Evolutionary conservation across 2,888 invertebrate genomes (phyloP).

Genomic region (Stictocephala bisonia): DNA sequence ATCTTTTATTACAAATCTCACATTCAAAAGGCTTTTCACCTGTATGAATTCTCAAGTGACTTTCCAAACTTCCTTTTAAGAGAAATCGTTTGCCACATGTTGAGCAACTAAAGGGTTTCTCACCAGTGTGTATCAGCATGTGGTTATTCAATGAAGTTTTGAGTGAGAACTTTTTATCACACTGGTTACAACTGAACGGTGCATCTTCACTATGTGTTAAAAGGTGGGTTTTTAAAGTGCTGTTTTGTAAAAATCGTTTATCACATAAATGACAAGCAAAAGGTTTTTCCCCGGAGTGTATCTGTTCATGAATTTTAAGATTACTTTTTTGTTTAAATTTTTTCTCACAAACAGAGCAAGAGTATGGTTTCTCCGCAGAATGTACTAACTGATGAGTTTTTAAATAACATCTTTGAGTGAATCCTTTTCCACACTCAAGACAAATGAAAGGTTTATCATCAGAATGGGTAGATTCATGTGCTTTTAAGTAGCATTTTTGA

Average conservation of each 20-base stretch:
- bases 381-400: slow-evolving; percentile 36
- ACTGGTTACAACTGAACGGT: slow-evolving; percentile 21
- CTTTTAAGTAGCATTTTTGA: slow-evolving; percentile 27
- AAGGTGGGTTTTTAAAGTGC: slow-evolving; percentile 35
- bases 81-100: slow-evolving; percentile 38
- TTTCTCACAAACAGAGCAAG: slow-evolving; percentile 20
- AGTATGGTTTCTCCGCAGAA: slow-evolving; percentile 29
- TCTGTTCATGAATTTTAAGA: slow-evolving; percentile 35
- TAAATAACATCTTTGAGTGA: slow-evolving; percentile 29
- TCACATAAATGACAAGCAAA: slow-evolving; percentile 35
- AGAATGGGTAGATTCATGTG: slow-evolving; percentile 36
- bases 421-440: slow-evolving; percentile 31
- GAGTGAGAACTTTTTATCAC: slow-evolving; percentile 29
- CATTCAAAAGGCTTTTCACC: slow-evolving; percentile 43
- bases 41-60: slow-evolving; percentile 41
- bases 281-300: slow-evolving; percentile 39
- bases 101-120: slow-evolving; percentile 33
- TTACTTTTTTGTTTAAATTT: slow-evolving; percentile 35
- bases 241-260: slow-evolving; percentile 27
- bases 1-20: slow-evolving; percentile 35
- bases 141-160: slow-evolving; percentile 32
- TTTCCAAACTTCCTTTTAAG: slow-evolving; percentile 29
- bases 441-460: slow-evolving; percentile 38
- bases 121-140: slow-evolving; percentile 33
- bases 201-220: slow-evolving; percentile 27